These are phyloP conservation scores for Orchesellides sinensis DNA, from an alignment of 2,888 invertebrate genomes.

Conservation along the genomic window DNA sequence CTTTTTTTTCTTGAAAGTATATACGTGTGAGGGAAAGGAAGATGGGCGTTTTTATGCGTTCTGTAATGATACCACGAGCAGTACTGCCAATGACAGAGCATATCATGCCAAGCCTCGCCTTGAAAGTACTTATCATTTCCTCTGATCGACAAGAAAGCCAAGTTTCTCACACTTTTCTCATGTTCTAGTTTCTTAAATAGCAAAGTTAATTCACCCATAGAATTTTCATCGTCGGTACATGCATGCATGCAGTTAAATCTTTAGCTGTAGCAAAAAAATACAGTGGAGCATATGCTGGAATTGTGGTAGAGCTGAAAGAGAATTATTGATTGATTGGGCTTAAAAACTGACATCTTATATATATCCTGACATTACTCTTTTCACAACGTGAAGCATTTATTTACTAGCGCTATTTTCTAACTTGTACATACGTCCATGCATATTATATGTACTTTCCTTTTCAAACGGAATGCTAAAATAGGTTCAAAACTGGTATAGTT, in stretches of 20 bases:
- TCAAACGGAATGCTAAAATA: too few species aligned
- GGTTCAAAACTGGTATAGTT: too few species aligned
- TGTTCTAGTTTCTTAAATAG: constrained; percentile 26
- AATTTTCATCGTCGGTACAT: constrained; percentile 6
- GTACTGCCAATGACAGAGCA: constrained; percentile 16
- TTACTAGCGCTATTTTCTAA: too few species aligned
- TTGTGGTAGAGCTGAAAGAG: background rate
- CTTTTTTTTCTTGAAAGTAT: constrained; percentile 2
- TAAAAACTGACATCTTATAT: too few species aligned
- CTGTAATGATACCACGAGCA: constrained; percentile 37
- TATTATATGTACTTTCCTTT: too few species aligned
- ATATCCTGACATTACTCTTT: too few species aligned
- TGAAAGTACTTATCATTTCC: constrained; percentile 60
- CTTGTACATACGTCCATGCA: too few species aligned
- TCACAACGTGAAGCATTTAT: too few species aligned
- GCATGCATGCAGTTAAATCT: background rate
- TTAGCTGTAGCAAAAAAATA: background rate
- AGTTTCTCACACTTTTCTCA: background rate
- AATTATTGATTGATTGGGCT: too few species aligned
- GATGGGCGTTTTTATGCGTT: constrained; percentile 59
- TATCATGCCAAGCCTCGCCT: constrained; percentile 18
- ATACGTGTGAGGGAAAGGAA: constrained; percentile 14
- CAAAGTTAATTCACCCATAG: constrained; percentile 30
- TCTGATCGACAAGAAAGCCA: constrained; percentile 49
- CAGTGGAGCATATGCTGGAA: background rate